phyloP scores from a whole-genome alignment of 2,888 invertebrate genomes.

The Acanthosepion esculentum region DNA sequence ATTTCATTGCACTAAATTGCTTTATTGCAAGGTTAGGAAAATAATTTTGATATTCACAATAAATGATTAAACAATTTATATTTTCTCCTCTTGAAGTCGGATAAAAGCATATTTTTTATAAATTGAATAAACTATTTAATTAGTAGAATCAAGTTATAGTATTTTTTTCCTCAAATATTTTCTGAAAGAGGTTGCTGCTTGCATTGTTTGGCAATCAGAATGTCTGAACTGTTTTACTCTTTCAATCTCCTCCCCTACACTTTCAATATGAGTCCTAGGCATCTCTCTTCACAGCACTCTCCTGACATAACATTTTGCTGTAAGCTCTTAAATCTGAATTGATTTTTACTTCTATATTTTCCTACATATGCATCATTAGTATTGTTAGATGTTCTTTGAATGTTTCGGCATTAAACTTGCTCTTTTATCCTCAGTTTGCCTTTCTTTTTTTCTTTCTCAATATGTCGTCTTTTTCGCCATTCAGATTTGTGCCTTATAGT shows the following conservation, averaged over 20 bases:
- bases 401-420: neutral
- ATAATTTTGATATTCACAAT: neutral
- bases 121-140: neutral
- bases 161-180: neutral
- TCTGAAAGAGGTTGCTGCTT: neutral
- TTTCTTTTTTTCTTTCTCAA: neutral
- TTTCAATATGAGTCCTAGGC: neutral
- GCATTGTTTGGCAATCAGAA: constrained; percentile 21
- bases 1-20: neutral
- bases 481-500: neutral
- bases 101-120: neutral
- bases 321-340: neutral
- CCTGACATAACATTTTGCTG: neutral
- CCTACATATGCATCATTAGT: neutral
- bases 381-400: neutral
- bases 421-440: neutral
- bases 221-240: neutral
- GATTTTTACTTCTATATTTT: neutral
- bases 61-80: neutral
- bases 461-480: neutral
- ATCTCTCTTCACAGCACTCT: neutral
- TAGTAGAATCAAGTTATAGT: neutral
- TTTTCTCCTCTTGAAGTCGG: neutral
- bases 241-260: neutral
- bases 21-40: neutral